phyloP scores from a whole-genome alignment of 2,797 vertebrate species.

The Scolopax rusticola region DNA sequence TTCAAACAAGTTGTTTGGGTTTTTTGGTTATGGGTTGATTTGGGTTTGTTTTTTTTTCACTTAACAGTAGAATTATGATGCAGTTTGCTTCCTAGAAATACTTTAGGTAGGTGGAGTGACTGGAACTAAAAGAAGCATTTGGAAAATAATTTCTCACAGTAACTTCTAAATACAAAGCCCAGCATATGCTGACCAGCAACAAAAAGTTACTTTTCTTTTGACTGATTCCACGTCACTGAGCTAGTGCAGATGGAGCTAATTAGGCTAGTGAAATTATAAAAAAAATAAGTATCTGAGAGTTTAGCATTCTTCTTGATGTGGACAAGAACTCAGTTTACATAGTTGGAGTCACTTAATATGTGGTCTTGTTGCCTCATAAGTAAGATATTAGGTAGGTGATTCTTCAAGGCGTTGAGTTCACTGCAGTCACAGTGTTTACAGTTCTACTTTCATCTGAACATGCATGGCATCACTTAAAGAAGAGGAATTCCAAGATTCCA shows the following conservation, averaged over 20 bases:
- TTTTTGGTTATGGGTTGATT: background rate
- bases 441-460: background rate
- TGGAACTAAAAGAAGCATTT: background rate
- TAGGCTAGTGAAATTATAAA: background rate
- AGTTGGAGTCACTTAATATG: background rate
- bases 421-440: background rate
- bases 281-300: background rate
- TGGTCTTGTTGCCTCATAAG: background rate
- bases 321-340: background rate
- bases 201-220: constrained; percentile 16
- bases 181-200: background rate
- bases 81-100: constrained; percentile 6
- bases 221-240: background rate
- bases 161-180: background rate
- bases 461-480: background rate
- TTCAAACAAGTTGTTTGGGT: background rate
- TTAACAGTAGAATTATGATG: background rate
- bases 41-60: background rate
- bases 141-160: background rate
- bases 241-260: background rate
- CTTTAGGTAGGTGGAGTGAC: background rate
- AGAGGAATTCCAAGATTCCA: background rate
- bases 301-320: background rate
- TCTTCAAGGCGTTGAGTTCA: background rate
- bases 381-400: background rate